A percentile compares a stretch with the other conserved stretches of the same genome.
Conservation (phyloP, 2,113 vertebrate genomes). For the Proteles cristata region DNA sequence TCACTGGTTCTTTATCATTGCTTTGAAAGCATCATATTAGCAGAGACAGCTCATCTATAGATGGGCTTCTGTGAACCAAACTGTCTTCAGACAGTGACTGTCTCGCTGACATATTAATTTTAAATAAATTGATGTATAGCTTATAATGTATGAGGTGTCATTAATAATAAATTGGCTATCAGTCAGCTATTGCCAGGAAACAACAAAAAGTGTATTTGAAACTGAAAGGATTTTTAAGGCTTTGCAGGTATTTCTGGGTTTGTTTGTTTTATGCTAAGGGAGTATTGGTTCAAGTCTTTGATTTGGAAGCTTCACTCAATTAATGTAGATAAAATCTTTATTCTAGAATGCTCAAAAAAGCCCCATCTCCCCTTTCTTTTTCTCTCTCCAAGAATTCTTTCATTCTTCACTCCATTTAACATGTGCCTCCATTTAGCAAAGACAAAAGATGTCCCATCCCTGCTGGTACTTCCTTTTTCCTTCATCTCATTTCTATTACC, state of each 20-base stretch:
- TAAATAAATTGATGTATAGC: neutral
- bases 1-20: neutral
- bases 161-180: conserved; percentile 9
- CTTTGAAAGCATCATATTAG: conserved; percentile 40
- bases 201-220: neutral
- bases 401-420: neutral
- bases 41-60: neutral
- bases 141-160: neutral
- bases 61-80: neutral
- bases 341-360: neutral
- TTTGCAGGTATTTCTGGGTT: neutral
- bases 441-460: neutral
- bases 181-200: neutral
- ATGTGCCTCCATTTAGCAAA: neutral
- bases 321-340: neutral
- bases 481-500: neutral
- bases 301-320: neutral
- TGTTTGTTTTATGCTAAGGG: neutral
- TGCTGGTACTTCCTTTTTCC: neutral
- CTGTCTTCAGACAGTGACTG: neutral
- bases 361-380: neutral
- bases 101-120: neutral
- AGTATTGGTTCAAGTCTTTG: neutral
- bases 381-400: neutral
- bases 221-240: neutral